A percentile compares a stretch with the other conserved stretches of the same genome.
Evolutionary conservation across 2,888 invertebrate species (phyloP).

Genomic region (Mamestra brassicae): DNA sequence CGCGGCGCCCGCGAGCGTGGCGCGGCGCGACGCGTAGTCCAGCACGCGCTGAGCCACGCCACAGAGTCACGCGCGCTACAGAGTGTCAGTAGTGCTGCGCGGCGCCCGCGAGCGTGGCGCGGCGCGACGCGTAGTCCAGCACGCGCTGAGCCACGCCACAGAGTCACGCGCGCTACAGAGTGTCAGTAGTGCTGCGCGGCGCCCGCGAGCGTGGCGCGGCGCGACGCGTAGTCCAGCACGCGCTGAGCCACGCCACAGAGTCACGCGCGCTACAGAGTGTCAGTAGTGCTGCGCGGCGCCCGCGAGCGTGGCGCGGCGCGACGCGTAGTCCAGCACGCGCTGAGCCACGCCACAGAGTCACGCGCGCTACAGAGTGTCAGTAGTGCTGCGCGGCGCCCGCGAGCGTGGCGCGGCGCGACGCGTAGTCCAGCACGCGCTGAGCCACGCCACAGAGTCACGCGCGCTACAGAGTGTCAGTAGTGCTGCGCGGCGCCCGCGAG

Average conservation of each 20-base stretch:
- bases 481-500: constrained; percentile 71
- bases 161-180: too few species aligned
- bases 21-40: constrained; percentile 73
- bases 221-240: constrained; percentile 71
- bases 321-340: constrained; percentile 72
- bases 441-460: too few species aligned
- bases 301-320: constrained; percentile 72
- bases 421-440: constrained; percentile 74
- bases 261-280: too few species aligned
- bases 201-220: constrained; percentile 75
- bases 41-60: constrained; percentile 70
- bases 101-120: constrained; percentile 76
- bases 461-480: too few species aligned
- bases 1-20: constrained; percentile 74
- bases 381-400: constrained; percentile 69
- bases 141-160: constrained; percentile 71
- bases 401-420: constrained; percentile 70
- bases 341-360: constrained; percentile 72
- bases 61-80: too few species aligned
- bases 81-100: constrained; percentile 7
- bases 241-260: constrained; percentile 73
- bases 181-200: constrained; percentile 44
- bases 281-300: constrained; percentile 64
- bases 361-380: too few species aligned
- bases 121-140: constrained; percentile 71